Evolutionary conservation across 2,113 vertebrate species (phyloP).

Genomic region (Lepus timidus): DNA sequence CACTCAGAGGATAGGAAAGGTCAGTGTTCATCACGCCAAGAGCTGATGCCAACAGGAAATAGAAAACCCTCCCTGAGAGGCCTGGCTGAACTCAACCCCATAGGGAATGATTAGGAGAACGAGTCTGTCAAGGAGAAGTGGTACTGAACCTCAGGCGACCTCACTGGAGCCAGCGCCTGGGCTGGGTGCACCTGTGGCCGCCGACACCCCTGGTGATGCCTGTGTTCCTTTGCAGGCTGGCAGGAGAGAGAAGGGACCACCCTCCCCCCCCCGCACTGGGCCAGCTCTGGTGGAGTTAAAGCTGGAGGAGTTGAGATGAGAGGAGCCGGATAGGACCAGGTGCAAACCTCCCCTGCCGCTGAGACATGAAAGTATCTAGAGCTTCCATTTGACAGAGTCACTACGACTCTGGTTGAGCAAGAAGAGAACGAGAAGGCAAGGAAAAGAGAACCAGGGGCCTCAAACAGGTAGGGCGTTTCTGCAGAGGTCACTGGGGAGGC

Average conservation of each 20-base stretch:
- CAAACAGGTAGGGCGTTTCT: neutral
- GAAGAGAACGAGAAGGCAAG: neutral
- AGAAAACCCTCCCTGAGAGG: slow-evolving; percentile 17
- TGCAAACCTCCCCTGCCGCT: neutral
- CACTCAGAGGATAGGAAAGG: slow-evolving; percentile 22
- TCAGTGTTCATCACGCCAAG: slow-evolving; percentile 19
- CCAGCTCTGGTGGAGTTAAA: neutral
- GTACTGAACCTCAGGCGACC: neutral
- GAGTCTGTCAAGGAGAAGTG: neutral
- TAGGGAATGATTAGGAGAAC: neutral
- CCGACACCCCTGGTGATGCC: neutral
- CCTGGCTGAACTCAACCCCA: neutral
- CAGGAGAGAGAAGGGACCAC: neutral
- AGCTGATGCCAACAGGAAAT: slow-evolving; percentile 26
- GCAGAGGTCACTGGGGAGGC: neutral
- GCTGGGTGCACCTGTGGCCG: too few relatives aligned
- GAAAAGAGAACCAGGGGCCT: neutral
- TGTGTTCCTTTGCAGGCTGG: neutral
- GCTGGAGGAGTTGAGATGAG: neutral
- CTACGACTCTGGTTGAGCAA: neutral
- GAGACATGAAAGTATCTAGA: slow-evolving; percentile 28
- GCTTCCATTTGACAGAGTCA: slow-evolving; percentile 22
- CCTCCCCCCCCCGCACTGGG: too few relatives aligned
- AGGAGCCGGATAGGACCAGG: neutral
- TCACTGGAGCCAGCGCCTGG: neutral